These are phyloP conservation scores for Machimus atricapillus DNA, from an alignment of 2,888 invertebrate genomes.

Conservation along the genomic window DNA sequence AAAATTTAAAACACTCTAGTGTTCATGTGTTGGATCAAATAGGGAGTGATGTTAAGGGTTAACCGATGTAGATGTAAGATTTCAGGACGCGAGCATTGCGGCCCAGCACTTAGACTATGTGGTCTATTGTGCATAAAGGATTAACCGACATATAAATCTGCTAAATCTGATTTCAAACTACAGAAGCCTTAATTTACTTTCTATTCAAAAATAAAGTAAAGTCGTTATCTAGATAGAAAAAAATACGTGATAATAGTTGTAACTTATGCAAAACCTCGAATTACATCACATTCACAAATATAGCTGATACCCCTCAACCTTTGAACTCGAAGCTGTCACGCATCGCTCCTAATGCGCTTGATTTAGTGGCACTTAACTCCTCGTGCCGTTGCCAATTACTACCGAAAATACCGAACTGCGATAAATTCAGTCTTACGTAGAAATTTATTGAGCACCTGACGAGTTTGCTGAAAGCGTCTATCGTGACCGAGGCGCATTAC, in stretches of 20 bases:
- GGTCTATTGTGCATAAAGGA: no score
- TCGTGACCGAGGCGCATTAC: conserved; percentile 31
- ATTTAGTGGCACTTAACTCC: not conserved
- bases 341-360: not conserved
- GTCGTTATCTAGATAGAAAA: not conserved
- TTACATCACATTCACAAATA: not conserved
- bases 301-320: not conserved
- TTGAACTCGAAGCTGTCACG: not conserved
- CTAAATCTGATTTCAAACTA: not conserved
- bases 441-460: conserved; percentile 36
- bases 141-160: no score
- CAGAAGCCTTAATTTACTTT: not conserved
- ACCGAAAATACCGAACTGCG: not conserved
- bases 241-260: not conserved
- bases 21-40: no score
- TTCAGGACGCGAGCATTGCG: no score
- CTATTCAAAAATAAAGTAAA: not conserved
- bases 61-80: no score
- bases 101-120: no score
- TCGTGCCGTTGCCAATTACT: conserved; percentile 11
- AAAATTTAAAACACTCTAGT: no score
- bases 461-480: not conserved
- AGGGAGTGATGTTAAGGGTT: no score
- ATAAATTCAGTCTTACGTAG: not conserved
- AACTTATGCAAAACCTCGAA: not conserved